A percentile compares a stretch with the other conserved stretches of the same genome.
These are phyloP conservation scores for Amphipyra berbera DNA, from an alignment of 2,888 invertebrate species.

Conservation along the genomic window DNA sequence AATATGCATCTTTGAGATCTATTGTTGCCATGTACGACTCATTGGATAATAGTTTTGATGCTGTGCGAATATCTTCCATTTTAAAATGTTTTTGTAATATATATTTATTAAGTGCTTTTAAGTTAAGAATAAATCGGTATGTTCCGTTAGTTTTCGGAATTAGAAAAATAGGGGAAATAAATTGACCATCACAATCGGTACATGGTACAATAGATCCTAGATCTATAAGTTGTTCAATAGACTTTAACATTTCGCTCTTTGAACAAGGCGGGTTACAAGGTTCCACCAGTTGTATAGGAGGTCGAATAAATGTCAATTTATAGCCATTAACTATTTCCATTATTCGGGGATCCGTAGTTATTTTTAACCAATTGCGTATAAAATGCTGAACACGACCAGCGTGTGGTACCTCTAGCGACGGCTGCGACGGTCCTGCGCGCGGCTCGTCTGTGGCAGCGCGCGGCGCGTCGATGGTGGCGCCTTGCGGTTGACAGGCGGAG, in stretches of 20 bases:
- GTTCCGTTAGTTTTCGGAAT: neutral
- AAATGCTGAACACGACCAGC: constrained; percentile 1
- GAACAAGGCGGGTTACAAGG: neutral
- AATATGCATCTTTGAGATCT: no score
- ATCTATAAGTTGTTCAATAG: neutral
- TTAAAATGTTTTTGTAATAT: no score
- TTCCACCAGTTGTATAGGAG: neutral
- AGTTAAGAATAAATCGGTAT: constrained; percentile 1
- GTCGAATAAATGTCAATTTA: neutral
- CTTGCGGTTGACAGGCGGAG: neutral
- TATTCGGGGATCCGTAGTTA: neutral
- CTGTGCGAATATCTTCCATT: no score
- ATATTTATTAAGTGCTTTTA: constrained; percentile 3
- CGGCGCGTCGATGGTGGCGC: no score
- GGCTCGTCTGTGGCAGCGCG: neutral
- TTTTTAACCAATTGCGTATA: neutral
- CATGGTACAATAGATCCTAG: neutral
- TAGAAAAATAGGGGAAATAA: neutral
- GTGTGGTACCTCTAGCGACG: constrained; percentile 2
- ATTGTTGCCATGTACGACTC: no score
- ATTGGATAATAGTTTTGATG: no score
- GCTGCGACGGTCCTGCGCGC: neutral
- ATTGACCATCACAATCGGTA: neutral
- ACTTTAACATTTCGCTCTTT: neutral
- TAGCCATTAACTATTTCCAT: neutral